Percentiles rank a stretch among this genome's conserved stretches.
Conservation (phyloP, 2,888 invertebrate genomes). For the Epiblema foenella region DNA sequence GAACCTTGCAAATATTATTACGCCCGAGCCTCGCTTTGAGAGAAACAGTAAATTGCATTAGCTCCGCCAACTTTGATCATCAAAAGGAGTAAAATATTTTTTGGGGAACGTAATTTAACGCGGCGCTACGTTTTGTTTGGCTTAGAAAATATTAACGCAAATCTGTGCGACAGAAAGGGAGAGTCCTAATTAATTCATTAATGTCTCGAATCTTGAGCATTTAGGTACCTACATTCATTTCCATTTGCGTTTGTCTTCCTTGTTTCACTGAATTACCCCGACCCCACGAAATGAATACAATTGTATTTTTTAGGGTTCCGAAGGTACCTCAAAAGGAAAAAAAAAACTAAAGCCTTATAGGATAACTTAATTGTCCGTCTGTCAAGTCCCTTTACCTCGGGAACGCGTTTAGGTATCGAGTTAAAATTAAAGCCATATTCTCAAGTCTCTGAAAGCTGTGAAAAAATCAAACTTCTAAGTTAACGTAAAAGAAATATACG, state of each 20-base stretch:
- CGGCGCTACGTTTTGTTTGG: conserved; percentile 71
- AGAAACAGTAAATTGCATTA: conserved; percentile 83
- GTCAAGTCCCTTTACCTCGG: too few species aligned
- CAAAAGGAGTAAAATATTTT: conserved; percentile 73
- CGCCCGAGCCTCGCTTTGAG: conserved; percentile 77
- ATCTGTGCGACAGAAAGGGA: conserved; percentile 66
- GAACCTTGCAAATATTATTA: conserved; percentile 81
- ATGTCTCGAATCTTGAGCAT: conserved; percentile 68
- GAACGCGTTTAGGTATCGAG: too few species aligned
- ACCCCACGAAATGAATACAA: neutral
- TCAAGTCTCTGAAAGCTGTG: too few species aligned
- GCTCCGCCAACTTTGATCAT: conserved; percentile 75
- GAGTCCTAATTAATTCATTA: conserved; percentile 77
- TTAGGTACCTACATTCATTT: conserved; percentile 46
- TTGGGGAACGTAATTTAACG: conserved; percentile 76
- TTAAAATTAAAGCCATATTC: too few species aligned
- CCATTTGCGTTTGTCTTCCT: conserved; percentile 37
- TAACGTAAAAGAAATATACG: too few species aligned
- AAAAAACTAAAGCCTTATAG: too few species aligned
- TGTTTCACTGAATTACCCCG: conserved; percentile 9
- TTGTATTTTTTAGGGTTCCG: too few species aligned
- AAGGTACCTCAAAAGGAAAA: too few species aligned
- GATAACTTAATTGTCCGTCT: too few species aligned
- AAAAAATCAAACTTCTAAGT: too few species aligned
- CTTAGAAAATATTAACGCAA: conserved; percentile 74